Evolutionary conservation across 2,797 vertebrate genomes (phyloP).

Genomic region (Gymnoscopelus microlampas): DNA sequence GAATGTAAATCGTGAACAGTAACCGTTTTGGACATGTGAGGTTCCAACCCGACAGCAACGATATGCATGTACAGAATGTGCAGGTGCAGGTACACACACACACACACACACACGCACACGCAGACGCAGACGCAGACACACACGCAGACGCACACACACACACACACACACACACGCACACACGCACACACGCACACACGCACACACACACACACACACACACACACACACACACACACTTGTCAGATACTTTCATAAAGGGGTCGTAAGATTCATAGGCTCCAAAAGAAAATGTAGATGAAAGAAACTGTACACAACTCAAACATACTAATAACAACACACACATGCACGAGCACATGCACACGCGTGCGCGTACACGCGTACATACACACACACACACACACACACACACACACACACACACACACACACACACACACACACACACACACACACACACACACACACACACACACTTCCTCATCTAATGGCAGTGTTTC

Average conservation of each 20-base stretch:
- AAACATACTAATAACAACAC: no score
- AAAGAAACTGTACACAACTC: slow-evolving; percentile 25
- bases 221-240: no score
- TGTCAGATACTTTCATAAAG: no score
- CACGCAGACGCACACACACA: neutral
- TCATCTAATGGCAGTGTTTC: slow-evolving; percentile 76
- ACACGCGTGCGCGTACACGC: neutral
- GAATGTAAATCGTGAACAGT: no score
- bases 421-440: slow-evolving; percentile 25
- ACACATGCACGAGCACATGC: no score
- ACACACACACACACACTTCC: slow-evolving; percentile 57
- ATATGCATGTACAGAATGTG: no score
- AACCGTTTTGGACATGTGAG: neutral
- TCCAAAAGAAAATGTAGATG: neutral
- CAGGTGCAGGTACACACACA: no score
- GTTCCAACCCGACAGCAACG: no score
- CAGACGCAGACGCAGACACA: no score
- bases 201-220: no score
- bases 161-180: slow-evolving; percentile 27
- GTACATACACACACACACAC: slow-evolving; percentile 37
- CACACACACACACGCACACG: no score
- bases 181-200: neutral
- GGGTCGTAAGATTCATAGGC: neutral
- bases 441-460: neutral
- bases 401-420: slow-evolving; percentile 2